Conservation (phyloP, 35 echinoderm and acorn worm genomes). For the Diadema setosum region DNA sequence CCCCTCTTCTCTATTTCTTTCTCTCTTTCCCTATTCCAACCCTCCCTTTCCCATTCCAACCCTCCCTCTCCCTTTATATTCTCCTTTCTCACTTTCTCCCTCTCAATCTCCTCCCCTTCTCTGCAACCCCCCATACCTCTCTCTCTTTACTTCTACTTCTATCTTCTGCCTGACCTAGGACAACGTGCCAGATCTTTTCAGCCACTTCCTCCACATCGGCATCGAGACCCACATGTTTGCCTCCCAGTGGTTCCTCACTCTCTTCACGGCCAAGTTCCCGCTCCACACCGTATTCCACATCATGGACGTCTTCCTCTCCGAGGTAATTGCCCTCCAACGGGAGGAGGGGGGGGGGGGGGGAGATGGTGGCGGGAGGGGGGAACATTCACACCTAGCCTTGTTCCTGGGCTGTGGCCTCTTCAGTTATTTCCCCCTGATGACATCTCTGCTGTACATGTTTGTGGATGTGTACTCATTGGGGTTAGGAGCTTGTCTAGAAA, state of each 20-base stretch:
- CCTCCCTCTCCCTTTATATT: background rate
- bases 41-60: background rate
- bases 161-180: conserved; percentile 46
- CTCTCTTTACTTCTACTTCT: background rate
- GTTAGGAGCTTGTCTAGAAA: too few species aligned
- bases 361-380: too few species aligned
- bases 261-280: conserved; percentile 96
- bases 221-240: conserved; percentile 99
- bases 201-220: conserved; percentile 81
- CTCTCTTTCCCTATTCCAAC: background rate
- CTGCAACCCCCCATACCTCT: background rate
- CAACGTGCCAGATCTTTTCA: conserved; percentile 73
- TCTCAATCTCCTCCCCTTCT: background rate
- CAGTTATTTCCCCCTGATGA: too few species aligned
- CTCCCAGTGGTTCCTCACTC: conserved; percentile 98
- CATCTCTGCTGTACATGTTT: too few species aligned
- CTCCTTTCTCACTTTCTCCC: background rate
- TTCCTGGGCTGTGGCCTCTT: too few species aligned
- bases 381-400: too few species aligned
- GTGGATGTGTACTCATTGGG: too few species aligned
- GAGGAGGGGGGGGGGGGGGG: too few species aligned
- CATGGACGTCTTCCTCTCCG: conserved; percentile 94
- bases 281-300: conserved; percentile 94
- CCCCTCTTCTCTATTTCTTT: background rate
- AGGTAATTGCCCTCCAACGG: conserved; percentile 50